These are phyloP conservation scores for Microcebus tavaratra DNA, from an alignment of 2,113 vertebrate genomes.

Conservation along the genomic window DNA sequence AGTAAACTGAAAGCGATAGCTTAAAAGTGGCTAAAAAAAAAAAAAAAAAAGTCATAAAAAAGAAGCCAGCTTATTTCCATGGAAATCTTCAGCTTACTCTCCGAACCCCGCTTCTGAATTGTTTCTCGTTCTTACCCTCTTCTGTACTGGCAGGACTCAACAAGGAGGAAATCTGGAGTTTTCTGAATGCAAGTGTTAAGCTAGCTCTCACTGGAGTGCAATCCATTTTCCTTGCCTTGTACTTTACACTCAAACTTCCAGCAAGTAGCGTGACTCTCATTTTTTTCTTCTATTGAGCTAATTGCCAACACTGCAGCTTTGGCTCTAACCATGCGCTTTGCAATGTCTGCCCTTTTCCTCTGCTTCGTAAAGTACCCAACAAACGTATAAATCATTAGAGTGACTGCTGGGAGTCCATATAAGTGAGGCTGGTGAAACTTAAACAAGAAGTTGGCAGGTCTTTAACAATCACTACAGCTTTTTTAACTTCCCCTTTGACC, in stretches of 20 bases:
- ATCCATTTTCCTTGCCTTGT: slow-evolving; percentile 28
- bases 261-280: background rate
- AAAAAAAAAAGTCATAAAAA: slow-evolving; percentile 67
- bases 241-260: slow-evolving; percentile 49
- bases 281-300: background rate
- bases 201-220: background rate
- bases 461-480: background rate
- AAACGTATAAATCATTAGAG: background rate
- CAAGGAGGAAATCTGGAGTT: slow-evolving; percentile 73
- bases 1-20: slow-evolving; percentile 88
- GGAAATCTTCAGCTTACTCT: slow-evolving; percentile 81
- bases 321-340: background rate
- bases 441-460: background rate
- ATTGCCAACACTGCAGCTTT: background rate
- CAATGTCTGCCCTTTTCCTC: background rate
- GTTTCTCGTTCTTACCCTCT: slow-evolving; percentile 63
- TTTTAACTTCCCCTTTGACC: background rate
- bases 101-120: slow-evolving; percentile 63
- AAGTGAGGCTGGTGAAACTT: background rate
- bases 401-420: background rate
- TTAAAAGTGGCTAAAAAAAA: slow-evolving; percentile 84
- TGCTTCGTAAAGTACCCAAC: slow-evolving; percentile 27
- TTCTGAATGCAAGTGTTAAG: slow-evolving; percentile 51
- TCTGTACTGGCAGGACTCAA: slow-evolving; percentile 63
- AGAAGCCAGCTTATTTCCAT: slow-evolving; percentile 76